phyloP scores from a whole-genome alignment of 64 coral and sea anemone genomes.

The Montipora sp. region DNA sequence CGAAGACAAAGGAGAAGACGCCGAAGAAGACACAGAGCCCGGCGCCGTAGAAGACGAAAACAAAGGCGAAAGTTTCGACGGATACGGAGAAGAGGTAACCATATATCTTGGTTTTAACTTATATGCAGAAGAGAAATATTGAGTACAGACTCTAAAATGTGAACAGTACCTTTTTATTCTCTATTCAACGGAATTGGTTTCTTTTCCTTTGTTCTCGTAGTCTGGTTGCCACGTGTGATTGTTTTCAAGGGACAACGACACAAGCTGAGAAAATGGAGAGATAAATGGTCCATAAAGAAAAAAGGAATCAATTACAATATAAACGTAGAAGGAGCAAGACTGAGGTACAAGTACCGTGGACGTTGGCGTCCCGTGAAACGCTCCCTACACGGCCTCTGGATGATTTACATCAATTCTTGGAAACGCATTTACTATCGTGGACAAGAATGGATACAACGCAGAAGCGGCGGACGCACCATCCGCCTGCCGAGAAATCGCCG shows the following conservation, averaged over 20 bases:
- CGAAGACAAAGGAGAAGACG: background rate
- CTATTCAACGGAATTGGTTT: background rate
- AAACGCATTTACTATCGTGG: slow-evolving; percentile 14
- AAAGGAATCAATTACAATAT: slow-evolving; percentile 24
- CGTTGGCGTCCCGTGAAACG: background rate
- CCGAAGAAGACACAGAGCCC: background rate
- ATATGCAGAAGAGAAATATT: too few relatives aligned
- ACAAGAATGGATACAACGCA: background rate
- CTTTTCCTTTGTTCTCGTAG: background rate
- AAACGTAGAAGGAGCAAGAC: background rate
- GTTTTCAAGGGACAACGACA: background rate
- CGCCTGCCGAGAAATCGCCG: background rate
- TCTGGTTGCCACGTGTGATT: slow-evolving; percentile 11
- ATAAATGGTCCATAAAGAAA: background rate
- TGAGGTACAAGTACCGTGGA: background rate
- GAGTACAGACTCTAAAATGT: too few relatives aligned
- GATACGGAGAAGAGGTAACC: slow-evolving; percentile 9
- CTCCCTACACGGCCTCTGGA: background rate
- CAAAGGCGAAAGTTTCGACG: background rate
- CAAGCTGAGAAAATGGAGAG: background rate
- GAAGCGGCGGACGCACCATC: background rate
- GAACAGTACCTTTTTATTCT: too few relatives aligned
- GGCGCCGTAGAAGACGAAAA: slow-evolving; percentile 1
- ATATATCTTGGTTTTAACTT: background rate
- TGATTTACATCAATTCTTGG: background rate